Conservation (phyloP, 2,888 invertebrate species). For the Dynastes tityus region DNA sequence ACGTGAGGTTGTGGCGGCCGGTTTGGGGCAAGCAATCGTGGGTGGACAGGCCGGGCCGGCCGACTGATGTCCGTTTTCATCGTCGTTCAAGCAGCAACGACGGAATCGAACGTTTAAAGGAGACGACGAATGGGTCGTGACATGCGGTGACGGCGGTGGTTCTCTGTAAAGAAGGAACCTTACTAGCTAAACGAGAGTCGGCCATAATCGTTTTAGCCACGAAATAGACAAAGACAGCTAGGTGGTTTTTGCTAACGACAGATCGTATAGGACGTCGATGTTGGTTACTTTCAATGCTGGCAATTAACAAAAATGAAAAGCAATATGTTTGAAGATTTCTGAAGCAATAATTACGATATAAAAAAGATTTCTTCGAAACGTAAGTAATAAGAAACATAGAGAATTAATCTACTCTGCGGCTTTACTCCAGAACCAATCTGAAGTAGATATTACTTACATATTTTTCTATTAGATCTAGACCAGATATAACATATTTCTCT, state of each 20-base stretch:
- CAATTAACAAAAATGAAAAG: too few relatives aligned
- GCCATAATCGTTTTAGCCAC: constrained; percentile 5
- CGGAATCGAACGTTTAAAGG: constrained; percentile 36
- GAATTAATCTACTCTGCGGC: too few relatives aligned
- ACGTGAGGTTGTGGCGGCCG: not conserved
- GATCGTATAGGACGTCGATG: too few relatives aligned
- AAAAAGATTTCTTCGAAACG: too few relatives aligned
- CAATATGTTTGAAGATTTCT: too few relatives aligned
- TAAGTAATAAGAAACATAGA: too few relatives aligned
- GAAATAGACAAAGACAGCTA: constrained; percentile 10
- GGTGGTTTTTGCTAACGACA: not conserved
- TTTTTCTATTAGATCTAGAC: too few relatives aligned
- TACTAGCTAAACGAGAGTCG: constrained; percentile 36
- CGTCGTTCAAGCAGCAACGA: constrained; percentile 21
- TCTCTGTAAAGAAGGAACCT: constrained; percentile 18
- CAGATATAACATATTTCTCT: too few relatives aligned
- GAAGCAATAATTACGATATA: too few relatives aligned
- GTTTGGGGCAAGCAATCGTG: not conserved
- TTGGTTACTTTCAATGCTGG: too few relatives aligned
- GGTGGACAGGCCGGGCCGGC: constrained; percentile 18
- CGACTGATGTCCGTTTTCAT: constrained; percentile 37
- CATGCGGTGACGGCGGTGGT: not conserved
- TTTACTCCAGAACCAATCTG: too few relatives aligned
- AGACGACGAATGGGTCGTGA: not conserved
- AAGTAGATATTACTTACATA: too few relatives aligned